Conservation (phyloP, 2,888 invertebrate species). For the Leptarthrus brevirostris region DNA sequence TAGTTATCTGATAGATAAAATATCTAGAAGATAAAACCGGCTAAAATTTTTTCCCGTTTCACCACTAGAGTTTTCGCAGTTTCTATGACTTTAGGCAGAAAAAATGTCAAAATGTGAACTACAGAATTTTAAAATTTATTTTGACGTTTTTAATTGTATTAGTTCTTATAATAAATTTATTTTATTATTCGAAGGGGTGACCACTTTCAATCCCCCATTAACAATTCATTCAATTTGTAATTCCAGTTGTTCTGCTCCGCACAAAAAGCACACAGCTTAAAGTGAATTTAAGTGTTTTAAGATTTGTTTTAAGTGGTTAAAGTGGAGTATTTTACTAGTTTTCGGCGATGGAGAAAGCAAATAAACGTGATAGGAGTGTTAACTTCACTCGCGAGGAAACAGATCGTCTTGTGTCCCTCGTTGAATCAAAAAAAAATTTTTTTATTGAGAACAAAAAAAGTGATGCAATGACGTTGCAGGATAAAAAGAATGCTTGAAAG, state of each 20-base stretch:
- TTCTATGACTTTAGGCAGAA: too few relatives aligned
- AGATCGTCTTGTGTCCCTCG: neutral
- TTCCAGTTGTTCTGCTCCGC: too few relatives aligned
- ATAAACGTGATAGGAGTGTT: neutral
- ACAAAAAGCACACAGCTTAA: too few relatives aligned
- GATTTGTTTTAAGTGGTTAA: neutral
- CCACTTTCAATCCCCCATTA: too few relatives aligned
- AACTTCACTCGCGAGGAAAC: constrained; percentile 8
- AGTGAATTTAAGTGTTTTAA: too few relatives aligned
- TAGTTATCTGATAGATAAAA: neutral
- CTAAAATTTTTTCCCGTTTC: neutral
- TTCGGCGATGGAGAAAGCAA: too few relatives aligned
- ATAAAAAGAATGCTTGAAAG: neutral
- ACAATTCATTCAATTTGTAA: too few relatives aligned
- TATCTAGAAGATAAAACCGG: constrained; percentile 3
- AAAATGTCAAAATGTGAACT: neutral
- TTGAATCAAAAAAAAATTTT: neutral
- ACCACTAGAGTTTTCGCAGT: neutral
- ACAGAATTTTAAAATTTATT: too few relatives aligned
- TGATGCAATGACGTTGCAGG: neutral
- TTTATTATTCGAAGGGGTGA: too few relatives aligned
- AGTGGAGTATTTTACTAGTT: neutral
- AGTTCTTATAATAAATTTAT: too few relatives aligned
- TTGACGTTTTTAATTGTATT: too few relatives aligned
- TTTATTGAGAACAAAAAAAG: constrained; percentile 20